Conservation (phyloP, 2,888 invertebrate genomes). For the Scrobipalpa atriplicella region DNA sequence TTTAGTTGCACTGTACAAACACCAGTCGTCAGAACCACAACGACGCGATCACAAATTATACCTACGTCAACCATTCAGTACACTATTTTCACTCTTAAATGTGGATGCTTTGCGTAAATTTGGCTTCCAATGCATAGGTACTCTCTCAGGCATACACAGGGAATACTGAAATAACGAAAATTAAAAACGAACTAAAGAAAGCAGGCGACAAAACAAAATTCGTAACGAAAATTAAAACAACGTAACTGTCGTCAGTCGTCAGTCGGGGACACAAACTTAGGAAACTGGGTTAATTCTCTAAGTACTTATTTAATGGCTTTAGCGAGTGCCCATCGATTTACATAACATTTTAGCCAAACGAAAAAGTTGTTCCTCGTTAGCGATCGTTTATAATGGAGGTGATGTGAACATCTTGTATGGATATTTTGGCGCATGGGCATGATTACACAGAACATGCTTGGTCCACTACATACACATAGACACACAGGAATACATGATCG, state of each 20-base stretch:
- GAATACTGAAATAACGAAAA: conserved; percentile 77
- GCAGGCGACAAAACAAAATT: conserved; percentile 46
- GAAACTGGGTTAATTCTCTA: conserved; percentile 32
- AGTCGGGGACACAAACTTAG: conserved; percentile 33
- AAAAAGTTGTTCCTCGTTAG: conserved; percentile 30
- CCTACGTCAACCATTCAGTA: conserved; percentile 82
- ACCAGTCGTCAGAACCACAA: conserved; percentile 52
- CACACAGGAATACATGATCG: conserved; percentile 59
- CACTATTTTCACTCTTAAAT: conserved; percentile 83
- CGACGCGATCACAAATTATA: conserved; percentile 57
- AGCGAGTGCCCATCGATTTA: conserved; percentile 28
- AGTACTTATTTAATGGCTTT: conserved; percentile 29
- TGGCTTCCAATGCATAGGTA: conserved; percentile 82
- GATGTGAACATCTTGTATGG: conserved; percentile 22
- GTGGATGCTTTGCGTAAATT: conserved; percentile 82
- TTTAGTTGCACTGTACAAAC: conserved; percentile 51
- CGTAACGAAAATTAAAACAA: conserved; percentile 36
- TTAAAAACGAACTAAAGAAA: conserved; percentile 55
- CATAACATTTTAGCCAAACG: conserved; percentile 32
- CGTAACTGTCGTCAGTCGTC: conserved; percentile 27
- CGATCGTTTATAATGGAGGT: conserved; percentile 29
- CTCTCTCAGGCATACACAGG: conserved; percentile 82
- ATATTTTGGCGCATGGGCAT: conserved; percentile 39
- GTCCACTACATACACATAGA: conserved; percentile 69
- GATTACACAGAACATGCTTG: conserved; percentile 72